Base-by-base conservation (phyloP, 2,797 vertebrate genomes). In the Gorsachius magnificus region DNA sequence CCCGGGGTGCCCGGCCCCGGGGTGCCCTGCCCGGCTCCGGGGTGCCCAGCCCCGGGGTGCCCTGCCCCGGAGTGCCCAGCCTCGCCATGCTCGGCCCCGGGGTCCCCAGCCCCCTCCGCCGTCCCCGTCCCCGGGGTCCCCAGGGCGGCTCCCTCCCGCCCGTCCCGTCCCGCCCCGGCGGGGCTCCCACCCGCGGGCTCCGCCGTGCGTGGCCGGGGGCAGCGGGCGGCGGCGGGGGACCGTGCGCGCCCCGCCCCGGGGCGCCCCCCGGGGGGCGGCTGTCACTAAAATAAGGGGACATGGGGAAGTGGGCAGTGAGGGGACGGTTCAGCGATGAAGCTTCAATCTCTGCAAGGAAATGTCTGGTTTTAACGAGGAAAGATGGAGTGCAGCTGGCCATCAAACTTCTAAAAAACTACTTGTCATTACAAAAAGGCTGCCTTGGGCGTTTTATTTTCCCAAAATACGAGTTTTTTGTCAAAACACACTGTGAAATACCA, bases 251-350 rank as follows among this genome's bases (percentile, higher is more conserved):
- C n/a, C n/a, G 38, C 38, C 38, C 38, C 38, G 38, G 38, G 38
- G 11, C 38, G 53, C 13, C 7, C 16, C 26, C 57, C 13, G 3
- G 11, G 35, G 38, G 31, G 36, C 7, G 28, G 11, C 50, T 12
- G 54, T 14, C 28, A 3, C 24, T 5, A 4, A 14, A 14, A 1
- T 9, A 2, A 1, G 5, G 28, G 45, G 17, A 24, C 5, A 0
- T 10, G 4, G 21, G 3, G 58, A 2, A 31, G 35, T 7, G 31
- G 29, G 48, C 33, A 2, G 58, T 1, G 29, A 19, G 65, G 58
- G 74, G 3, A 3, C 29, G 1, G 41, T 1, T n/a, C 4, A 1
- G 58, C 68, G 0, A 4, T 4, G 9, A 14, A 72, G 80, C 72
- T 72, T 41, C 31, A 0, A 4, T 20, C 31, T 4, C 53, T 10